Conservation (phyloP, 2,797 vertebrate species). For the Saxicola maurus region DNA sequence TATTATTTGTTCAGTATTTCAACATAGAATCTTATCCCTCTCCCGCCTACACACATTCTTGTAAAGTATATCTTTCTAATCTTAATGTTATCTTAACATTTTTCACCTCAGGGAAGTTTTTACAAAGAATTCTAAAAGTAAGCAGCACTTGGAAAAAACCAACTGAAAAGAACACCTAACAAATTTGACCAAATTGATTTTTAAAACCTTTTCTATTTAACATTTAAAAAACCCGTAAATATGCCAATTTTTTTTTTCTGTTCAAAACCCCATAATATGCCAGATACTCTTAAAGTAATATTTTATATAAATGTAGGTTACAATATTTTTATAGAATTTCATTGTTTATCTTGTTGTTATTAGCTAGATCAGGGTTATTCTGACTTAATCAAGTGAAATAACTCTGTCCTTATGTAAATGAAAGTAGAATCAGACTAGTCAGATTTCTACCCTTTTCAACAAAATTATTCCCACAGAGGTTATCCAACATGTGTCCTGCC, state of each 20-base stretch:
- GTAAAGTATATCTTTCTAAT: constrained; percentile 31
- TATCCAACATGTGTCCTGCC: not conserved
- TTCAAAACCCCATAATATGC: not conserved
- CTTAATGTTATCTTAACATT: constrained; percentile 28
- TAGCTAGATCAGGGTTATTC: not conserved
- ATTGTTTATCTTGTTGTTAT: not conserved
- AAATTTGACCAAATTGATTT: not conserved
- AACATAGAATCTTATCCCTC: not conserved
- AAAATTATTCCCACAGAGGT: not conserved
- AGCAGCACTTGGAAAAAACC: not conserved
- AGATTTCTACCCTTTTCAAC: not conserved
- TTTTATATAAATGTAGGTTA: not conserved
- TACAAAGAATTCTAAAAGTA: not conserved
- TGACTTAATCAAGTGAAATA: not conserved
- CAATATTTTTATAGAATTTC: not conserved
- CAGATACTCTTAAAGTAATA: not conserved
- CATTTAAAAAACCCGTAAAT: not conserved
- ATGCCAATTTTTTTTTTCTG: not conserved
- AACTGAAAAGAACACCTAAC: not conserved
- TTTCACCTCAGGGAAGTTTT: not conserved
- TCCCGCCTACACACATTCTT: constrained; percentile 36
- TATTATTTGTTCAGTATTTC: constrained; percentile 29
- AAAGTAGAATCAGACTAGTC: not conserved
- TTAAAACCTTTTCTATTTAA: not conserved
- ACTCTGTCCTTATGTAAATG: not conserved